Base-by-base conservation (phyloP, 2,797 vertebrate genomes). In the Rhynchotus rufescens region DNA sequence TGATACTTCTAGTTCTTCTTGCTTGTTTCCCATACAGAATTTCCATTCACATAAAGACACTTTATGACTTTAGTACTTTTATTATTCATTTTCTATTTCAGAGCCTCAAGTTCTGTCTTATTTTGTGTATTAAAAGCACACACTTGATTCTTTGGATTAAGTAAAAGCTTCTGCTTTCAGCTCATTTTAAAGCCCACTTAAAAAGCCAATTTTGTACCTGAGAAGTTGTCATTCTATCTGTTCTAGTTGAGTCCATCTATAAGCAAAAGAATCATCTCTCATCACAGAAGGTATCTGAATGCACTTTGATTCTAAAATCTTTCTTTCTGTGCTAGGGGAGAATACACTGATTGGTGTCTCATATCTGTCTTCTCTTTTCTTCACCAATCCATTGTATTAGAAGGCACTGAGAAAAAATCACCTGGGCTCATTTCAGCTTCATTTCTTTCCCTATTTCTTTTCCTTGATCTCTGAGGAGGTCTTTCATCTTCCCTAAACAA, bases 391-490 rank as follows among this genome's bases (percentile, higher is more conserved):
- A 80, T 84, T 87, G 20, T 67, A 92, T 85, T 87, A 66, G 59
- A 92, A 93, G 22, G 20, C 25, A 80, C 56, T 77, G 25, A 67
- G 76, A 79, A 95, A 95, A 82, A 82, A 71, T 95, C 74, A 92
- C 67, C 80, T 94, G 84, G 51, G 82, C 19, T 96, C 67, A 90
- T 95, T 94, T 95, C 74, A 87, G 77, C 71, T 90, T 84, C 9
- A 4, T 84, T 95, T 95, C 44, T 92, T 85, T 81, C 84, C 77
- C 64, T 81, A 23, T 84, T 93, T 86, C 77, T 94, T 85, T 89
- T 86, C 84, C 94, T 96, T 96, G 95, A 96, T 96, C 94, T 96
- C 96, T 81, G 86, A 96, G 94, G 96, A 94, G 94, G 96, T 94
- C 96, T 96, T 94, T 96, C 74, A 92, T 94, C 92, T 92, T 93